Base-by-base conservation (phyloP, 2,888 invertebrate species). In the Chirona hameri region DNA sequence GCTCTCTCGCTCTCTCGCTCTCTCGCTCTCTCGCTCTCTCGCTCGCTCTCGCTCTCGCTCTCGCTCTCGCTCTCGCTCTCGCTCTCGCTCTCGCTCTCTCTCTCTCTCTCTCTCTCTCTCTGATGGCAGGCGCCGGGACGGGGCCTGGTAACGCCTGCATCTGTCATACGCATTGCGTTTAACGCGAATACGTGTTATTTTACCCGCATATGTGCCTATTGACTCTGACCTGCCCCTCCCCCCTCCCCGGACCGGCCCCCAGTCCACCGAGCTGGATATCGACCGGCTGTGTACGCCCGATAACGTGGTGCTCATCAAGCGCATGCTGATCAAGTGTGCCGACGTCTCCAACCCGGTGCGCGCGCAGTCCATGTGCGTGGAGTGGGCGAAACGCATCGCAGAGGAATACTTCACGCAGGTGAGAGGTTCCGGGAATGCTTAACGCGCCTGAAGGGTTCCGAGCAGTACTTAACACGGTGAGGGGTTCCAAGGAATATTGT, bases 271-370 rank as follows among this genome's bases (percentile, higher is more conserved):
- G 27, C 60, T 83, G 57, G 86, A 87, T 83, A 85, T 86, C 65
- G 83, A 85, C 24, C 85, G 86, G 39, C 87, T 93, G 69, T 89
- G 91, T 31, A 89, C 90, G 57, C 92, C 93, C 1, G 97, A 98
- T 87, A 97, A 97, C 88, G 92, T 95, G 83, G 91, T 93, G 69
- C 90, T 98, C 65, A 93, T 97, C 84, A 95, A 96, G 88, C 91
- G 98, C 85, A 98, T 99, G 96, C 92, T 99, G 90, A 98, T 99
- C 87, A 99, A 98, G 88, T 98, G 98, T 88, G 97, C 98, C 0
- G 99, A 99, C 88, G 97, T 99, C 52, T 97, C 97, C 84, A 99
- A 99, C 90, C 98, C 99, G 0, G 94, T 96, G 3, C 90, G 99
- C 83, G 97, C 97, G 0, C 91, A 96, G 86, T 91, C 92, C 84